These are phyloP conservation scores for Pseudoips prasinana DNA, from an alignment of 2,888 invertebrate genomes.

Conservation along the genomic window DNA sequence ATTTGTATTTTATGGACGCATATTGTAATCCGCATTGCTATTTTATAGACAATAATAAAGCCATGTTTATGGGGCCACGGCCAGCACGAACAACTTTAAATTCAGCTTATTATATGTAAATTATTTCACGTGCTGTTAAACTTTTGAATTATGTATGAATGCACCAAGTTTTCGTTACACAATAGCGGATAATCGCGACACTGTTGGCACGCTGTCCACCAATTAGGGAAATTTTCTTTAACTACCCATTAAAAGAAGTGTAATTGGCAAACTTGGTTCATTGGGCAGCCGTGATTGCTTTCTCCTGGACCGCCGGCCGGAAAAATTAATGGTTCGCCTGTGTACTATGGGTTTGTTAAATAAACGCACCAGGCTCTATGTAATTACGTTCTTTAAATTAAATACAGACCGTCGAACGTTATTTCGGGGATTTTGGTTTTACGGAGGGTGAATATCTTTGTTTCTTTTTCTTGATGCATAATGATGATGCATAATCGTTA, in stretches of 20 bases:
- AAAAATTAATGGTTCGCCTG: conserved; percentile 59
- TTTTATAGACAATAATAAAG: conserved; percentile 21
- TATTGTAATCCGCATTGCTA: conserved; percentile 1
- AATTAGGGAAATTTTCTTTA: conserved; percentile 64
- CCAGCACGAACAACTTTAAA: conserved; percentile 17
- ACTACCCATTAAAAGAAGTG: conserved; percentile 66
- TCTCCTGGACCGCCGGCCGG: conserved; percentile 51
- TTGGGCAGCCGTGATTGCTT: conserved; percentile 67
- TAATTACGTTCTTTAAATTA: conserved; percentile 39
- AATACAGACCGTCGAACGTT: conserved; percentile 35
- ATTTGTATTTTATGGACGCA: too few relatives aligned
- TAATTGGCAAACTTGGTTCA: conserved; percentile 72
- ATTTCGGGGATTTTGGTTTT: conserved; percentile 27
- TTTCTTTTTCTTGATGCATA: too few relatives aligned
- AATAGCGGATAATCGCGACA: conserved; percentile 38
- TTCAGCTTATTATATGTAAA: conserved; percentile 29
- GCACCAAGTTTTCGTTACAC: conserved; percentile 38
- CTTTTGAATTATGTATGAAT: conserved; percentile 45
- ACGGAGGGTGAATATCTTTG: conserved; percentile 3
- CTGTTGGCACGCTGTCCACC: conserved; percentile 48
- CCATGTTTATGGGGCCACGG: conserved; percentile 4
- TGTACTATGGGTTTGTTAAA: conserved; percentile 48
- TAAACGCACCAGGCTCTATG: conserved; percentile 33
- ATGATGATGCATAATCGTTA: too few relatives aligned
- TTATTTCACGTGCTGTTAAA: conserved; percentile 28